Conservation (phyloP, 2,797 vertebrate genomes). For the Catharus ustulatus region DNA sequence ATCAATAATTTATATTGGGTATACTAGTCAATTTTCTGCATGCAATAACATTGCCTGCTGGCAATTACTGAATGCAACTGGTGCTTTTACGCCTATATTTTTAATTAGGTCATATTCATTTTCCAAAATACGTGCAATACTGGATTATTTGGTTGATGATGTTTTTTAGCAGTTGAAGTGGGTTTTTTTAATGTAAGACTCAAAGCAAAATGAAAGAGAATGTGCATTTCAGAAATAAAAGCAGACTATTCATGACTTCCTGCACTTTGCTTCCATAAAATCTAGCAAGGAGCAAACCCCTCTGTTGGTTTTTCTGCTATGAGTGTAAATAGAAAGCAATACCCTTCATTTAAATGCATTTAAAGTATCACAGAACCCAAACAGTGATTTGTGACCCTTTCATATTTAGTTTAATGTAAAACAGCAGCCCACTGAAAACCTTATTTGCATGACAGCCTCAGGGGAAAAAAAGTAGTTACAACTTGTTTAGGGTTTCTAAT, state of each 20-base stretch:
- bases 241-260: neutral
- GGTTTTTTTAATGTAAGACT: neutral
- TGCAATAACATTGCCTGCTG: slow-evolving; percentile 38
- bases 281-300: neutral
- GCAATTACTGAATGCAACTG: slow-evolving; percentile 48
- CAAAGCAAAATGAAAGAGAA: neutral
- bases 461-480: neutral
- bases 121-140: neutral
- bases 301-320: neutral
- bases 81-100: slow-evolving; percentile 41
- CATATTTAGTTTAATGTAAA: neutral
- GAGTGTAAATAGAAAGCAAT: neutral
- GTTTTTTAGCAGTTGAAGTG: neutral
- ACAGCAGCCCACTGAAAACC: neutral
- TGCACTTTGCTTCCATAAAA: neutral
- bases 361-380: neutral
- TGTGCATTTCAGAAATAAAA: neutral
- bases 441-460: neutral
- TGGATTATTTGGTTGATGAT: neutral
- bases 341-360: neutral
- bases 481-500: neutral
- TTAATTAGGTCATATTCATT: slow-evolving; percentile 7
- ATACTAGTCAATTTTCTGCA: slow-evolving; percentile 56
- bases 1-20: slow-evolving; percentile 67
- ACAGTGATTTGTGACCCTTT: neutral